phyloP scores from a whole-genome alignment of 2,888 invertebrate genomes.

The Erynnis tages region DNA sequence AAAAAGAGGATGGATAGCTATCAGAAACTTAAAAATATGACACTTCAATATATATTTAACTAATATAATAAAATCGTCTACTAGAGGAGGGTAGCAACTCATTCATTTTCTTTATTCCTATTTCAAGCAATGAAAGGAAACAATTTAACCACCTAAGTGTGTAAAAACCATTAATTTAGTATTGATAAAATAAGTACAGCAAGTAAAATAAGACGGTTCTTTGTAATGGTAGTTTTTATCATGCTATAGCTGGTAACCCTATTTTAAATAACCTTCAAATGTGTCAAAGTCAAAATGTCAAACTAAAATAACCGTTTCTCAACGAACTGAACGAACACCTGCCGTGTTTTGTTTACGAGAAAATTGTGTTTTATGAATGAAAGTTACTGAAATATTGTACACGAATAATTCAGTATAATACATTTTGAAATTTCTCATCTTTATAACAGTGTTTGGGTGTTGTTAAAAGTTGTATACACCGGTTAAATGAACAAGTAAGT shows the following conservation, averaged over 20 bases:
- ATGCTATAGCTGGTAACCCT: not conserved
- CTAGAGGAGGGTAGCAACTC: no score
- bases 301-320: slow-evolving; percentile 36
- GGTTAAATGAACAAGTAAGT: slow-evolving; percentile 34
- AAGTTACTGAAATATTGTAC: slow-evolving; percentile 37
- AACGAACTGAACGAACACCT: slow-evolving; percentile 42
- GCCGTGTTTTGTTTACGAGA: slow-evolving; percentile 9
- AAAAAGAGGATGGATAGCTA: no score
- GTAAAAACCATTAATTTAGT: no score
- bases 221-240: not conserved
- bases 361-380: slow-evolving; percentile 52
- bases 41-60: no score
- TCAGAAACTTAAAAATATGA: no score
- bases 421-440: not conserved
- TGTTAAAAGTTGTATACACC: not conserved
- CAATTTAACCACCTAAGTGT: no score
- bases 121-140: no score
- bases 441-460: not conserved
- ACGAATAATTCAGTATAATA: not conserved
- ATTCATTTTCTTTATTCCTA: no score
- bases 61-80: no score
- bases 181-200: no score
- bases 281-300: no score
- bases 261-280: not conserved
- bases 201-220: not conserved